These are phyloP conservation scores for Hypselothyrea guttata DNA, from an alignment of 2,888 invertebrate species.

Conservation along the genomic window DNA sequence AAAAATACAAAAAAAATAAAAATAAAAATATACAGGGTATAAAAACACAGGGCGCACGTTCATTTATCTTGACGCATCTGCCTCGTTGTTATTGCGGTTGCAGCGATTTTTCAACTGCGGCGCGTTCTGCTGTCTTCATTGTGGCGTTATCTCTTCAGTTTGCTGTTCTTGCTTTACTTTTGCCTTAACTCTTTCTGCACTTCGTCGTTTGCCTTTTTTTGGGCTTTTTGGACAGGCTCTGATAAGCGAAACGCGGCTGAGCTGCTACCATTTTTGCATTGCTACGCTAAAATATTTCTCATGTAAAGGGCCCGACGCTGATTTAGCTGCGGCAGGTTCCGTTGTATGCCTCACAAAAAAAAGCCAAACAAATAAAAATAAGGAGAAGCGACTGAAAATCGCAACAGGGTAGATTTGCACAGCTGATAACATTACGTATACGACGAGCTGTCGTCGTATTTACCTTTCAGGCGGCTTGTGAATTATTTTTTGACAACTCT, in stretches of 20 bases:
- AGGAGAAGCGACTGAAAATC: constrained; percentile 10
- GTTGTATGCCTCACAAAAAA: constrained; percentile 18
- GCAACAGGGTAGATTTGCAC: constrained; percentile 69
- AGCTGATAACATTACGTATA: constrained; percentile 74
- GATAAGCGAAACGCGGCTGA: constrained; percentile 63
- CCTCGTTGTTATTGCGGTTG: constrained; percentile 21
- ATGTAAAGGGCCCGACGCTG: constrained; percentile 63
- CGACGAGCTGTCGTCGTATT: constrained; percentile 67
- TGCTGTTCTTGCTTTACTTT: constrained; percentile 38
- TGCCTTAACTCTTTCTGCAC: constrained; percentile 21
- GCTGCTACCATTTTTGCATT: constrained; percentile 76
- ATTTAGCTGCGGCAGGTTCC: constrained; percentile 54
- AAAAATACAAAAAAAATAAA: constrained; percentile 5
- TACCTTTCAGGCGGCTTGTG: constrained; percentile 64
- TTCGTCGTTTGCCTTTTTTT: background rate
- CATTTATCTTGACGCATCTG: constrained; percentile 67
- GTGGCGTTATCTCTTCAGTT: constrained; percentile 67
- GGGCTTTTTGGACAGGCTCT: constrained; percentile 43
- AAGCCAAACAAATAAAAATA: constrained; percentile 1
- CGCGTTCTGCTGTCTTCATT: constrained; percentile 77
- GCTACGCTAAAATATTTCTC: constrained; percentile 75
- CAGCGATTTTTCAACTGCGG: constrained; percentile 72
- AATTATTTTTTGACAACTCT: constrained; percentile 77
- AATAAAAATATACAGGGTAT: constrained; percentile 9
- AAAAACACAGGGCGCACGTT: constrained; percentile 53